Conservation (phyloP, 2,797 vertebrate genomes). For the Momotus momota region DNA sequence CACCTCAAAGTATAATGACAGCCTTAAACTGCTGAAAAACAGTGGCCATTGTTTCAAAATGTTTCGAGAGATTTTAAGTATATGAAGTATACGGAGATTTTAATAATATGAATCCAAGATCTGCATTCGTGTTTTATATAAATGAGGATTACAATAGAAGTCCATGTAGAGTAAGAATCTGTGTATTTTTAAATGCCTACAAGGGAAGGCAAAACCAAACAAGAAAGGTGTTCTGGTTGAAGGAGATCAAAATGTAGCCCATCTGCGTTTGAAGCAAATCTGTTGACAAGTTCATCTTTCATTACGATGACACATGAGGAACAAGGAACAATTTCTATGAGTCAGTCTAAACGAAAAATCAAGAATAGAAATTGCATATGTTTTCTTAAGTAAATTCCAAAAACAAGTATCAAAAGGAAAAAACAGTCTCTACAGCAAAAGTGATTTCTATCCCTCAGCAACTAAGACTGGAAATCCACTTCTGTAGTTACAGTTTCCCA, state of each 20-base stretch:
- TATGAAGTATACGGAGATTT: not conserved
- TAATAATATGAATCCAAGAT: not conserved
- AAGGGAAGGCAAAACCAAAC: not conserved
- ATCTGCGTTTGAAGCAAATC: not conserved
- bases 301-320: not conserved
- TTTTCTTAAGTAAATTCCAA: not conserved
- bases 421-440: not conserved
- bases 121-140: not conserved
- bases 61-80: not conserved
- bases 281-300: not conserved
- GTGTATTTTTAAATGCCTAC: not conserved
- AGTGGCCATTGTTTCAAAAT: not conserved
- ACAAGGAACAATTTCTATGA: not conserved
- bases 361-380: not conserved
- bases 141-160: not conserved
- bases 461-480: not conserved
- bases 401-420: not conserved
- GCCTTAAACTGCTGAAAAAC: conserved; percentile 55
- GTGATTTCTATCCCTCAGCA: not conserved
- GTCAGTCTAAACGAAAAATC: not conserved
- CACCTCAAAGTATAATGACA: not conserved
- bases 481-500: not conserved
- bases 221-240: not conserved
- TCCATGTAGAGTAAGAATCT: not conserved
- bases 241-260: not conserved